phyloP scores from a whole-genome alignment of 2,797 vertebrate genomes.

The Buphagus erythrorhynchus region DNA sequence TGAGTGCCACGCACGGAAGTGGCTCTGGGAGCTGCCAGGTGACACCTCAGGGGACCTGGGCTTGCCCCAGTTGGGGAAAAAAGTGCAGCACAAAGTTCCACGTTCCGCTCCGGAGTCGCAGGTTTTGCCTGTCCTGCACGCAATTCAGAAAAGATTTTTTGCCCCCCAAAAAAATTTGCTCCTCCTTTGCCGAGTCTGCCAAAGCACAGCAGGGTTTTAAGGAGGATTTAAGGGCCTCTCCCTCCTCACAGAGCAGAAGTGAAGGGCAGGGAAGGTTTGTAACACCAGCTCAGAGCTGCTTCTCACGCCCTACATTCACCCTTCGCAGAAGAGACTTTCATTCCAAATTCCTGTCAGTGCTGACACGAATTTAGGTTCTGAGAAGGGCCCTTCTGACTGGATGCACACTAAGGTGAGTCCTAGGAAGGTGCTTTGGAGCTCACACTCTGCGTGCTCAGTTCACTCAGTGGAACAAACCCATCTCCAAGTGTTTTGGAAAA shows the following conservation, averaged over 20 bases:
- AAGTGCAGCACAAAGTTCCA: not conserved
- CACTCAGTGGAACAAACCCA: not conserved
- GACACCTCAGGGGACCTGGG: not conserved
- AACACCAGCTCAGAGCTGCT: not conserved
- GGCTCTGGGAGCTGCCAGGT: not conserved
- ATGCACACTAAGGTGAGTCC: not conserved
- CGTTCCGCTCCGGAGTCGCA: not conserved
- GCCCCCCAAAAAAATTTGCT: too few relatives aligned
- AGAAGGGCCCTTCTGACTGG: not conserved
- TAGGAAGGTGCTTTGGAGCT: not conserved
- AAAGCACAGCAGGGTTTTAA: not conserved
- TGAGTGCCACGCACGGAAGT: not conserved
- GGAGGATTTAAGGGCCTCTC: not conserved
- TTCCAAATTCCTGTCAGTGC: not conserved
- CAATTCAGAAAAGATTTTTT: not conserved
- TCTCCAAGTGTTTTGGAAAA: not conserved
- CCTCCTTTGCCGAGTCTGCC: not conserved
- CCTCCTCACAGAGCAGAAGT: not conserved
- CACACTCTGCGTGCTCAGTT: accelerated
- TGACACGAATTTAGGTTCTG: not conserved
- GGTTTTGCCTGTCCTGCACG: not conserved
- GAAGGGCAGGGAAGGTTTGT: not conserved
- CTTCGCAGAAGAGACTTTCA: not conserved
- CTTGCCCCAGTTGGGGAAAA: not conserved
- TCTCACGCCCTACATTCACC: not conserved